Percentiles rank a stretch among this genome's conserved stretches.
Evolutionary conservation across 1,140 invertebrate genomes (phyloP).

Genomic region (Medauroidea extradentata): DNA sequence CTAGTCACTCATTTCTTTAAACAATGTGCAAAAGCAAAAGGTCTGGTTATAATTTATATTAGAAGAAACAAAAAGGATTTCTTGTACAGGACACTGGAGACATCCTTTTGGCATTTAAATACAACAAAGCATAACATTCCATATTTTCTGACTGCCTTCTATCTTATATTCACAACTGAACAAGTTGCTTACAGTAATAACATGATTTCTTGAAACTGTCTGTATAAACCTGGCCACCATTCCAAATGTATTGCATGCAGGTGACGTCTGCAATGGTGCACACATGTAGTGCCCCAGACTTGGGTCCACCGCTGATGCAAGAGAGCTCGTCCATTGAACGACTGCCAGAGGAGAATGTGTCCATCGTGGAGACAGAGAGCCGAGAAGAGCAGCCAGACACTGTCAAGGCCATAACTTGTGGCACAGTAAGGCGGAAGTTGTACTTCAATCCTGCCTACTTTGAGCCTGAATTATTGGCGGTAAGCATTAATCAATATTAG

Average conservation of each 20-base stretch:
- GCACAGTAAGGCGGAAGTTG: slow-evolving; percentile 66
- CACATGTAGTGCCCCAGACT: slow-evolving; percentile 33
- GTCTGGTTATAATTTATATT: no score
- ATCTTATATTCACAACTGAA: no score
- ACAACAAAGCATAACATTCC: no score
- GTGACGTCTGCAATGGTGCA: slow-evolving; percentile 65
- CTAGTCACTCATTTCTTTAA: no score
- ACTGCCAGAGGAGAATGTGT: slow-evolving; percentile 74
- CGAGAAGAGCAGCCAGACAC: slow-evolving; percentile 56
- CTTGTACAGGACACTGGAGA: no score
- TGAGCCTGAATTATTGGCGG: slow-evolving; percentile 74
- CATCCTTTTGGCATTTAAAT: no score
- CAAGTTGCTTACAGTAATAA: no score
- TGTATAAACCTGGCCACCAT: no score
- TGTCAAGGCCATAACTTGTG: slow-evolving; percentile 54
- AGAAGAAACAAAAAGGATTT: no score
- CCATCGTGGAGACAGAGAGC: slow-evolving; percentile 73
- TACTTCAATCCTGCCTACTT: slow-evolving; percentile 88
- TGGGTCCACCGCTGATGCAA: background rate
- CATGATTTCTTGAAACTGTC: no score
- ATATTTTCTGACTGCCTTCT: no score
- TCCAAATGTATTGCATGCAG: slow-evolving; percentile 46
- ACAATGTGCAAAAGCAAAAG: no score
- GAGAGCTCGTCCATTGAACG: slow-evolving; percentile 54
- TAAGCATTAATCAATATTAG: slow-evolving; percentile 50